Evolutionary conservation across 2,113 vertebrate species (phyloP).

Genomic region (Petrocephalus zakoni): DNA sequence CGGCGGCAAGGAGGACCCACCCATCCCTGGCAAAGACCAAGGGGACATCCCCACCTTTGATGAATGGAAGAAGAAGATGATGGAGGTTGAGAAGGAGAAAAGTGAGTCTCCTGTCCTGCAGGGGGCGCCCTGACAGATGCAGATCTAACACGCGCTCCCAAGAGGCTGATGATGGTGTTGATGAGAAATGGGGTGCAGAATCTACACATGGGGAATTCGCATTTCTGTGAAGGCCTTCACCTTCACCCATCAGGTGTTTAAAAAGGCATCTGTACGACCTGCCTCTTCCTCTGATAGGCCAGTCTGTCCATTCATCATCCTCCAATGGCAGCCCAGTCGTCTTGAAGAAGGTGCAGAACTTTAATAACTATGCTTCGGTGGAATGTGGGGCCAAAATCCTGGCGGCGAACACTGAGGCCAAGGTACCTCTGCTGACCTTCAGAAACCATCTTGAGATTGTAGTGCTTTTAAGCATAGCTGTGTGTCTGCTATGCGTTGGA

Average conservation of each 20-base stretch:
- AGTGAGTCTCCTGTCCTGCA: not conserved
- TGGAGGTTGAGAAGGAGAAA: constrained; percentile 86
- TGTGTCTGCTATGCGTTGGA: not conserved
- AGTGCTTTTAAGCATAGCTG: not conserved
- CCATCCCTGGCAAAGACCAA: constrained; percentile 73
- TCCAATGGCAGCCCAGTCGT: constrained; percentile 73
- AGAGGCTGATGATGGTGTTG: not conserved
- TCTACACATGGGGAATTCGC: not conserved
- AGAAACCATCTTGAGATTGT: not conserved
- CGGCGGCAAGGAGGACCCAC: constrained; percentile 69
- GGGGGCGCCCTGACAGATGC: not conserved
- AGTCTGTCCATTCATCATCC: constrained; percentile 77
- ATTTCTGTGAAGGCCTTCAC: not conserved
- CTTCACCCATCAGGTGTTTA: not conserved
- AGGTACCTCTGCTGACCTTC: constrained; percentile 60
- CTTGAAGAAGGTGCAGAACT: constrained; percentile 90
- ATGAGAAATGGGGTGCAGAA: not conserved
- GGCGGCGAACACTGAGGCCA: constrained; percentile 91
- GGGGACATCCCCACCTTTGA: constrained; percentile 93
- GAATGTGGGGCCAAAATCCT: constrained; percentile 98
- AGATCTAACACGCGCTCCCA: not conserved
- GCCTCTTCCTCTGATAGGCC: constrained; percentile 61
- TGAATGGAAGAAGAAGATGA: constrained; percentile 98
- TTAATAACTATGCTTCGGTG: constrained; percentile 96
- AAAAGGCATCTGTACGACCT: not conserved